These are phyloP conservation scores for Pterophyllum scalare DNA, from an alignment of 2,113 vertebrate genomes.

Conservation along the genomic window DNA sequence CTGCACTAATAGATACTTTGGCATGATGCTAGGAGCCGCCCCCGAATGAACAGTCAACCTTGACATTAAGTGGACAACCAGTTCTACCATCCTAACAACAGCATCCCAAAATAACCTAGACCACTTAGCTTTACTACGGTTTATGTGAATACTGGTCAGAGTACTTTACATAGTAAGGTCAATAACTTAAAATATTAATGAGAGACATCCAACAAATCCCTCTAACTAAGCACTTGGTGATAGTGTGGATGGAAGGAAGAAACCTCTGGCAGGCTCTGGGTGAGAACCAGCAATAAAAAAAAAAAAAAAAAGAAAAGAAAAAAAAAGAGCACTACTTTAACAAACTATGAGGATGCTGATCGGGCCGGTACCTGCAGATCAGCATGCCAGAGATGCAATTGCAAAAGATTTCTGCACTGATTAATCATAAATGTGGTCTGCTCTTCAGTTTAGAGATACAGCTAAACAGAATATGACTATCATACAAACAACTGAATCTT, in stretches of 20 bases:
- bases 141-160: not conserved
- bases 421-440: conserved; percentile 2
- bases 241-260: not conserved
- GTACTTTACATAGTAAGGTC: not conserved
- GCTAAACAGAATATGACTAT: too few relatives aligned
- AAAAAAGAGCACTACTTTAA: too few relatives aligned
- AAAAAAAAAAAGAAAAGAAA: too few relatives aligned
- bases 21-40: too few relatives aligned
- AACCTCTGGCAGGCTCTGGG: too few relatives aligned
- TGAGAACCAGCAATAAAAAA: too few relatives aligned
- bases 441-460: not conserved
- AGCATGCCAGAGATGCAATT: not conserved
- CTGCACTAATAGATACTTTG: too few relatives aligned
- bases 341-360: too few relatives aligned
- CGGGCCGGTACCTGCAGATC: too few relatives aligned
- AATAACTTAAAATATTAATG: not conserved
- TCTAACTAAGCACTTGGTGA: not conserved
- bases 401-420: not conserved
- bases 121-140: not conserved
- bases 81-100: not conserved
- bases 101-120: not conserved
- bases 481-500: not conserved
- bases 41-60: not conserved
- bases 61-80: not conserved
- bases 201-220: not conserved